A percentile compares a stretch with the other conserved stretches of the same genome.
Conservation (phyloP, 2,797 vertebrate genomes). For the Spea hammondii region DNA sequence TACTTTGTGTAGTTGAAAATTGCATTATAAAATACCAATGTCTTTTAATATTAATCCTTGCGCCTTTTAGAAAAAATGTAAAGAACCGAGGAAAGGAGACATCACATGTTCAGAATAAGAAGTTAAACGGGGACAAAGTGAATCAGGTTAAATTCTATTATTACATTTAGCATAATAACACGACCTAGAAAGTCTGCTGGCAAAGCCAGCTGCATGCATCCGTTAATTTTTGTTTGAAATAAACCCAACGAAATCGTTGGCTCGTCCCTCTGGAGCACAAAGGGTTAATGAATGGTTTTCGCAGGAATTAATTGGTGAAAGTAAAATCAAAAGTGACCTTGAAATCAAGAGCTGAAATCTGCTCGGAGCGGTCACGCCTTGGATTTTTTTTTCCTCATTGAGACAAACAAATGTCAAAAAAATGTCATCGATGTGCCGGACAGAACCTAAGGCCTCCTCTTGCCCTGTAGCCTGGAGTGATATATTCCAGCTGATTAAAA, state of each 20-base stretch:
- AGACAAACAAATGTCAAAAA: not conserved
- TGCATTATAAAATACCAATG: no score
- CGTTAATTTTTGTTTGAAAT: not conserved
- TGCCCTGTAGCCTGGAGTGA: not conserved
- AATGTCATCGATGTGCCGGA: not conserved
- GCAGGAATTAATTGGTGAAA: not conserved
- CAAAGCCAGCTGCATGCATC: not conserved
- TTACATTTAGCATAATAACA: slow-evolving; percentile 16
- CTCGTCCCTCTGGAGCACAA: no score
- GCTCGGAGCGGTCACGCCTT: no score
- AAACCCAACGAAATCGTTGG: no score
- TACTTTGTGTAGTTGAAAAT: not conserved
- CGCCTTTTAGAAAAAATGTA: no score
- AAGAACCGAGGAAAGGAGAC: not conserved
- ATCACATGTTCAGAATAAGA: slow-evolving; percentile 9
- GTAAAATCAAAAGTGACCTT: not conserved
- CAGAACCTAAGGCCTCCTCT: not conserved
- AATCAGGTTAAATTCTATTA: slow-evolving; percentile 45
- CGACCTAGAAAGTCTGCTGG: slow-evolving; percentile 32
- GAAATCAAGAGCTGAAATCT: not conserved
- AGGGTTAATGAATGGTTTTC: not conserved
- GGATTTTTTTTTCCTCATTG: not conserved
- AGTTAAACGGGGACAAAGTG: slow-evolving; percentile 21
- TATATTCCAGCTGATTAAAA: not conserved
- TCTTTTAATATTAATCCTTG: no score